A percentile compares a stretch with the other conserved stretches of the same genome.
These are phyloP conservation scores for Condylostylus longicornis DNA, from an alignment of 1,140 invertebrate species.

Conservation along the genomic window DNA sequence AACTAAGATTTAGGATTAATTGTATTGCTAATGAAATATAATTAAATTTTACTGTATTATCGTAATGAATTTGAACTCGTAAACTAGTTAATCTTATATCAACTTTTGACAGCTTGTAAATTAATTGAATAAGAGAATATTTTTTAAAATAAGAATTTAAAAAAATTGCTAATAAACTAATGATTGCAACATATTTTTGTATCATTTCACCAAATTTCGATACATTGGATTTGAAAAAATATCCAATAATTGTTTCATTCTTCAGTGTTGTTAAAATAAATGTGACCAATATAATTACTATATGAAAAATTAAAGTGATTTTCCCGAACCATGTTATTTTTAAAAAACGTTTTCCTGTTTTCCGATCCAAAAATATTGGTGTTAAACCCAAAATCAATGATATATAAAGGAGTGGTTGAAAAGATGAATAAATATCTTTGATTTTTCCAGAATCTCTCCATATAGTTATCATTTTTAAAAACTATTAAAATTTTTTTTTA, in stretches of 20 bases:
- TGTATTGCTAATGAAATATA: too few relatives aligned
- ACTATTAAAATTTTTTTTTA: not conserved
- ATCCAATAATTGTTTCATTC: constrained; percentile 26
- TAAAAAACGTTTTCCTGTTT: constrained; percentile 8
- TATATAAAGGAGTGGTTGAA: constrained; percentile 18
- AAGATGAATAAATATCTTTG: constrained; percentile 18
- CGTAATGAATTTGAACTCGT: not conserved
- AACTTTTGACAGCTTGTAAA: not conserved
- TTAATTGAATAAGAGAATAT: not conserved
- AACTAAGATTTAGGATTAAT: too few relatives aligned
- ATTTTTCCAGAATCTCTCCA: not conserved
- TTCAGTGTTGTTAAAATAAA: constrained; percentile 19
- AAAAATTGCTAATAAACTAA: constrained; percentile 22
- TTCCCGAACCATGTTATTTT: constrained; percentile 21
- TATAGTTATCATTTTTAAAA: not conserved
- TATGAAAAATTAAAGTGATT: constrained; percentile 19
- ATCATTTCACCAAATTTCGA: constrained; percentile 23
- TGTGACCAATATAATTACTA: constrained; percentile 25
- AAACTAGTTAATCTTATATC: not conserved
- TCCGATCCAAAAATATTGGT: constrained; percentile 15
- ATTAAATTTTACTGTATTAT: too few relatives aligned
- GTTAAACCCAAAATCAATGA: constrained; percentile 25
- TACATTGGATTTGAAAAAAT: constrained; percentile 26
- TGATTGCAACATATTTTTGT: constrained; percentile 25
- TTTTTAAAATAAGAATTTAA: not conserved